Conservation (phyloP, 2,888 invertebrate species). For the Parnassius orleans region DNA sequence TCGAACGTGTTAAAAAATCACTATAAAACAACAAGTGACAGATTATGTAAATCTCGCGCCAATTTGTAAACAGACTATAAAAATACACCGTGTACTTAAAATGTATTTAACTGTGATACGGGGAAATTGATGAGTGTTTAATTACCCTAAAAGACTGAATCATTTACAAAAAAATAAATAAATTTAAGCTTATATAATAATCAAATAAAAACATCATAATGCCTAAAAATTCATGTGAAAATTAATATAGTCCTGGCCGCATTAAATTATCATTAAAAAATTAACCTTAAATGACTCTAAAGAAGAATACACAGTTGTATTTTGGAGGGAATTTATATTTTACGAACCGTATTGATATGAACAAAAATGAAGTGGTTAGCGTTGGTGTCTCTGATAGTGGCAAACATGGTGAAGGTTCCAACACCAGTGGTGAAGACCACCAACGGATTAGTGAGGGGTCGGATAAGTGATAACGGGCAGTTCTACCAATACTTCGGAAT, state of each 20-base stretch:
- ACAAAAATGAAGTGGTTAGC: slow-evolving; percentile 61
- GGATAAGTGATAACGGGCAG: slow-evolving; percentile 54
- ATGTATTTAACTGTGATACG: no score
- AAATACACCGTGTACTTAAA: background rate
- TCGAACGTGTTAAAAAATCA: slow-evolving; percentile 3
- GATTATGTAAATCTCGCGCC: slow-evolving; percentile 3
- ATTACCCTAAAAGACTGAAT: no score
- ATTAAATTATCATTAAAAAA: no score
- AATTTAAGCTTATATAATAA: no score
- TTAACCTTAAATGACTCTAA: no score
- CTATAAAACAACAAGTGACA: background rate
- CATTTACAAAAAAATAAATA: no score
- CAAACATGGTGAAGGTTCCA: slow-evolving; percentile 59
- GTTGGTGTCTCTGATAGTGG: slow-evolving; percentile 56
- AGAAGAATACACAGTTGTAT: no score
- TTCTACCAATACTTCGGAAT: slow-evolving; percentile 67
- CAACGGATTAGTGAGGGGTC: slow-evolving; percentile 58
- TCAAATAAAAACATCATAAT: no score
- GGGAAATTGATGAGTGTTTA: no score
- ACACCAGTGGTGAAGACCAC: slow-evolving; percentile 55
- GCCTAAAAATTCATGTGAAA: no score
- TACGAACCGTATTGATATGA: slow-evolving; percentile 9
- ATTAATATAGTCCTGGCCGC: no score
- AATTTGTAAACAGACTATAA: slow-evolving; percentile 1
- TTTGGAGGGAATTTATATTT: background rate